Evolutionary conservation across 2,888 invertebrate genomes (phyloP).

Genomic region (Acleris holmiana): DNA sequence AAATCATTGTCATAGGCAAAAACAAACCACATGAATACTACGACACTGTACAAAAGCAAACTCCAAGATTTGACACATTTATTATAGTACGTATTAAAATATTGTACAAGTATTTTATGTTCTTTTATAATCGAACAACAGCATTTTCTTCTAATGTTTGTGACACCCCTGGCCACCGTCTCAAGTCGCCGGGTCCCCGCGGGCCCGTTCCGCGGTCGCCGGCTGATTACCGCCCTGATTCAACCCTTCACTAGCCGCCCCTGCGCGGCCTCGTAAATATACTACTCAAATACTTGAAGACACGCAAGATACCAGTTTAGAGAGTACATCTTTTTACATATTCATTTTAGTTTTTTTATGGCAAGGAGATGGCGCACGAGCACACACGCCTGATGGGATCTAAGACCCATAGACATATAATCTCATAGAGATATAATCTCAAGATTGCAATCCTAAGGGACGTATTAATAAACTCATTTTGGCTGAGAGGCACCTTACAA

Average conservation of each 20-base stretch:
- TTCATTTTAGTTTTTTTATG: background rate
- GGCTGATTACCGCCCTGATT: conserved; percentile 82
- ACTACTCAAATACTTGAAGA: conserved; percentile 20
- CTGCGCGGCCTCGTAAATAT: conserved; percentile 38
- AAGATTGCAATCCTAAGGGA: too few species aligned
- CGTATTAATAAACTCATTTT: too few species aligned
- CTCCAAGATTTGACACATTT: background rate
- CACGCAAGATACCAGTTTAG: background rate
- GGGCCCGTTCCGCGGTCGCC: conserved; percentile 83
- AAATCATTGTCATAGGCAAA: too few species aligned
- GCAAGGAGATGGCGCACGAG: background rate
- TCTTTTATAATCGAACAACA: background rate
- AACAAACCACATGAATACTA: too few species aligned
- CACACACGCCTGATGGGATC: too few species aligned
- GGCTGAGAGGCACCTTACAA: too few species aligned
- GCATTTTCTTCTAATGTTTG: background rate
- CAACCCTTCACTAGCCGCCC: conserved; percentile 70
- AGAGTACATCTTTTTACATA: too few species aligned
- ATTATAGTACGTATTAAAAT: background rate
- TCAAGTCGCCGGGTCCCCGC: conserved; percentile 71
- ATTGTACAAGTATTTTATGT: background rate
- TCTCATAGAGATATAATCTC: too few species aligned
- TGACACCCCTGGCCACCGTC: conserved; percentile 65
- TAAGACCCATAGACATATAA: too few species aligned
- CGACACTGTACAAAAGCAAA: background rate